A percentile compares a stretch with the other conserved stretches of the same genome.
Evolutionary conservation across 2,888 invertebrate genomes (phyloP).

Genomic region (Cremastinae sp.): DNA sequence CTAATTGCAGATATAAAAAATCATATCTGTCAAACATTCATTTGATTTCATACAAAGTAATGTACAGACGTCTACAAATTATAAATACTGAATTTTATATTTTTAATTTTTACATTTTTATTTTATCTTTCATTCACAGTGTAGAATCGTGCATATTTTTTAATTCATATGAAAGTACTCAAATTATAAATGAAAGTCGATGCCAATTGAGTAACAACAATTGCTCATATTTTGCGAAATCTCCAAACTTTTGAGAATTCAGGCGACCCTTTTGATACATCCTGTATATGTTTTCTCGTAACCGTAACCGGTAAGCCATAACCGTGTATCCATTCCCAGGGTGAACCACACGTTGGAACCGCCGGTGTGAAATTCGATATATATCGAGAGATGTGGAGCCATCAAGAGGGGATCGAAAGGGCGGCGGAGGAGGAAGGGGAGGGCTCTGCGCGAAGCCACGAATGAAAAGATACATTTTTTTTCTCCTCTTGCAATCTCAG

Average conservation of each 20-base stretch:
- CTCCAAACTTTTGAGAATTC: slow-evolving; percentile 21
- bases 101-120: too few relatives aligned
- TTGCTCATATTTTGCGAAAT: slow-evolving; percentile 7
- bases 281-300: slow-evolving; percentile 57
- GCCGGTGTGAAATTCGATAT: slow-evolving; percentile 75
- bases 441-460: neutral
- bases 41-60: too few relatives aligned
- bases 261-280: neutral
- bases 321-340: slow-evolving; percentile 75
- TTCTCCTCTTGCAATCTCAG: too few relatives aligned
- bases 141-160: too few relatives aligned
- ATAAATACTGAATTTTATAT: too few relatives aligned
- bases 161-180: too few relatives aligned
- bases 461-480: neutral
- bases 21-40: too few relatives aligned
- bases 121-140: too few relatives aligned
- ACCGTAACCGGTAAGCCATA: slow-evolving; percentile 69
- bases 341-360: slow-evolving; percentile 72
- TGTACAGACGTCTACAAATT: too few relatives aligned
- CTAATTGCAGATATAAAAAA: too few relatives aligned
- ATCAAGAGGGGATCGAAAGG: slow-evolving; percentile 51
- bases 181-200: too few relatives aligned
- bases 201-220: too few relatives aligned
- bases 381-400: slow-evolving; percentile 55
- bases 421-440: slow-evolving; percentile 62